Base-by-base conservation (phyloP, 2,113 vertebrate species). In the Phalacrocorax aristotelis region DNA sequence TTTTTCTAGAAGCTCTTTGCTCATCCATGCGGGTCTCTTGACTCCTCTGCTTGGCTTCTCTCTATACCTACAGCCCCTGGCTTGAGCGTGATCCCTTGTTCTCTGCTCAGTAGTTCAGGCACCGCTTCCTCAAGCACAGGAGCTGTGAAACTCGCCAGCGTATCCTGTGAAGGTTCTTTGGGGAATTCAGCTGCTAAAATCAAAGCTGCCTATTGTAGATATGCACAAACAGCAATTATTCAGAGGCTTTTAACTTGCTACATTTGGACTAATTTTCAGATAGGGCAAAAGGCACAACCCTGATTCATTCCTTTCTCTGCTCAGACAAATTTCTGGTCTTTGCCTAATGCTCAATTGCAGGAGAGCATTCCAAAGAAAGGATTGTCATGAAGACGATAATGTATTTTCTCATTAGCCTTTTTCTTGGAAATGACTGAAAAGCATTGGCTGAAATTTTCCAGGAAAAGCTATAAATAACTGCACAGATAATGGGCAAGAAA, bases 151-250 rank as follows among this genome's bases (percentile, higher is more conserved):
- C 82, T 72, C 87, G 87, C 74, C 77, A 93, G 40, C 61, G 82
- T 78, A 87, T 36, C 84, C 77, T 84, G 27, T 78, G 70, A 82
- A 87, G 57, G 27, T 18, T 79, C 69, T 82, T 44, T 44, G 48
- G 95, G 77, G 89, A 96, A 78, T 94, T 91, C 65, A 89, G 69
- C 74, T 79, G 34, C 84, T 96, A 72, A 93, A 95, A 94, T 82
- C 93, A 94, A 94, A 95, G 89, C 70, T 91, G 38, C 5, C 38
- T 93, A 26, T 75, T 1, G 0, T 22, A 84, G 87, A 70, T 71
- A 51, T 61, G 84, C 81, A 84, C 34, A 64, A 96, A 71, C 26
- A 94, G 76, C 87, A 95, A 66, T 89, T 96, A 93, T 87, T 91
- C 29, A 91, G 87, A 91, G 74, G 44, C 61, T 94, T 89, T 90